phyloP scores from a whole-genome alignment of 2,888 invertebrate species.

The Nymphalis c-album region DNA sequence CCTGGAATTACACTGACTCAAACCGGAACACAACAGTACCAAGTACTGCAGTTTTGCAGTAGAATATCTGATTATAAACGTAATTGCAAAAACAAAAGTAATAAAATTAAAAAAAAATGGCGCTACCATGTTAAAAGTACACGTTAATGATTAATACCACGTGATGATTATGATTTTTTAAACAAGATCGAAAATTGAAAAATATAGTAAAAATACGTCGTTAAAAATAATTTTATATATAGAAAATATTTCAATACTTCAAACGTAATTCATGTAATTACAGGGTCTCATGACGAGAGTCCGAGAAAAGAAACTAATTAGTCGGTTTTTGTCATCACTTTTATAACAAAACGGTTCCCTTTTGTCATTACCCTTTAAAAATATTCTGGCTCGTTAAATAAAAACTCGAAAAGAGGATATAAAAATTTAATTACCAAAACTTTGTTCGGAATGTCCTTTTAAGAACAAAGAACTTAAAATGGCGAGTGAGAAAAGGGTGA shows the following conservation, averaged over 20 bases:
- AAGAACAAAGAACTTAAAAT: slow-evolving; percentile 56
- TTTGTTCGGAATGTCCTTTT: slow-evolving; percentile 51
- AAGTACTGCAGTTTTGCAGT: too few species aligned
- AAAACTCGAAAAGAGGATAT: slow-evolving; percentile 50
- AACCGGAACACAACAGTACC: too few species aligned
- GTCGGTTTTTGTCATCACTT: slow-evolving; percentile 38
- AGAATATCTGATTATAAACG: too few species aligned
- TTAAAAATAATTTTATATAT: slow-evolving; percentile 1
- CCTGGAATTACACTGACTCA: too few species aligned
- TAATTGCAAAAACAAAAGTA: too few species aligned
- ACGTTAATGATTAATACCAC: too few species aligned
- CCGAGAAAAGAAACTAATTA: slow-evolving; percentile 35
- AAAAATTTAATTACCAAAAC: slow-evolving; percentile 70
- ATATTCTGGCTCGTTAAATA: slow-evolving; percentile 51
- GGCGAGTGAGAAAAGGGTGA: slow-evolving; percentile 50
- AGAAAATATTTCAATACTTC: slow-evolving; percentile 16
- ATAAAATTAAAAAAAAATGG: too few species aligned
- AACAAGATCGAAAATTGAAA: neutral
- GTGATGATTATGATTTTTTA: neutral
- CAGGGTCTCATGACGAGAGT: slow-evolving; percentile 22
- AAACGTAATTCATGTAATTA: slow-evolving; percentile 33
- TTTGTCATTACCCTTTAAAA: slow-evolving; percentile 44
- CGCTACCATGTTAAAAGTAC: too few species aligned
- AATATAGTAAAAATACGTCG: slow-evolving; percentile 4
- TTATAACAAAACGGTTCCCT: slow-evolving; percentile 37